Base-by-base conservation (phyloP, 2,797 vertebrate genomes). In the Diplodus puntazzo region DNA sequence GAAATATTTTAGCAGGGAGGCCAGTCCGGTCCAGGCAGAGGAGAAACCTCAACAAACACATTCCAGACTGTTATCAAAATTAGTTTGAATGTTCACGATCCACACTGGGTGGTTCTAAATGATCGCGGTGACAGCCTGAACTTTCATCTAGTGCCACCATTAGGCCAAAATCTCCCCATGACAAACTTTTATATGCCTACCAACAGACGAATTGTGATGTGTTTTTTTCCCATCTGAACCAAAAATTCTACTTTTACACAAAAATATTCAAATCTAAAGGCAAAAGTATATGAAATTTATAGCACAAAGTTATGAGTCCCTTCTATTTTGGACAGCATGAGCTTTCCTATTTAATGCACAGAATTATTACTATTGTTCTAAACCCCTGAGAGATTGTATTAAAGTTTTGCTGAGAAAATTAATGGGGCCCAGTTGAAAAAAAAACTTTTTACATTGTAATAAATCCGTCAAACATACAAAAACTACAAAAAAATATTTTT, bases 1-100 rank as follows among this genome's bases (percentile, higher is more conserved):
- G 25, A 73, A 73, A 58, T 77, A 46, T 65, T 74, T 75, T 3
- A 55, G 12, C 42, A 63, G 43, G 2, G 2, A 73, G 10, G 20
- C 43, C 3, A 25, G n/a, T 39, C n/a, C 13, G 59, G 25, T 54
- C n/a, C 27, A 23, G 46, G 50, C n/a, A 3, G 34, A 45, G 4
- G 2, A 14, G 12, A 18, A 27, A 55, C 45, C 25, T 57, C 21
- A 62, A 54, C 67, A 74, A 23, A 48, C 5, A 52, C 62, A 60
- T 1, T 17, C 70, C 10, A 30, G 45, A n/a, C 8, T 30, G 23
- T 69, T 61, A 42, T 18, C 30, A 13, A 50, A 42, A 60, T 34
- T 0, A 3, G 63, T 72, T 23, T 64, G 13, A 43, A 69, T 14
- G 14, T 25, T 60, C 11, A 18, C 16, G 25, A 73, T 55, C 42